These are phyloP conservation scores for Blastobasis lacticolella DNA, from an alignment of 2,888 invertebrate species.

Conservation along the genomic window DNA sequence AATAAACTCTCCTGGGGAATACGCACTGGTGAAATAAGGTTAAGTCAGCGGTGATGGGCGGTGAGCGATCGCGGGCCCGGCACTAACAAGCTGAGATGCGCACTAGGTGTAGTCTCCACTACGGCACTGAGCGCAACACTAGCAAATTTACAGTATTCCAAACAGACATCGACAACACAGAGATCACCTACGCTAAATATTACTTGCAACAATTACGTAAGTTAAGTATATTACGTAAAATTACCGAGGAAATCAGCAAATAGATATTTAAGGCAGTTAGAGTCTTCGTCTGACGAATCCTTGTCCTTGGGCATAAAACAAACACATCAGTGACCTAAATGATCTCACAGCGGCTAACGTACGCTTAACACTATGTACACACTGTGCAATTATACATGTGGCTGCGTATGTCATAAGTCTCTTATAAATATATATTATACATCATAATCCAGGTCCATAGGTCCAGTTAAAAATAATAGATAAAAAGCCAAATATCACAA, in stretches of 20 bases:
- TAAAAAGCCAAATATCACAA: constrained; percentile 70
- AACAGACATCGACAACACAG: constrained; percentile 59
- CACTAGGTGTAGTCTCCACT: constrained; percentile 26
- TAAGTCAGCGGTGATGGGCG: constrained; percentile 16
- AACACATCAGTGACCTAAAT: constrained; percentile 37
- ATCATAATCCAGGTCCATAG: constrained; percentile 14
- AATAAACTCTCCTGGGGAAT: constrained; percentile 58
- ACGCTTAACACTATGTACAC: constrained; percentile 9
- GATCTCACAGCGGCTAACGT: too few species aligned
- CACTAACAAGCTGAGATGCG: constrained; percentile 30
- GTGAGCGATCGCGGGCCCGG: constrained; percentile 6
- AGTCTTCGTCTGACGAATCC: constrained; percentile 70
- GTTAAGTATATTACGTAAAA: constrained; percentile 23
- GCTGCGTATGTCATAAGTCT: constrained; percentile 14
- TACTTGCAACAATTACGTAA: constrained; percentile 31
- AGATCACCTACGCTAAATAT: constrained; percentile 46
- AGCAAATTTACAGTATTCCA: constrained; percentile 37
- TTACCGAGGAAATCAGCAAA: constrained; percentile 81
- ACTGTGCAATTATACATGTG: constrained; percentile 33
- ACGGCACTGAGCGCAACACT: constrained; percentile 33
- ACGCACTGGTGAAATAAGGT: constrained; percentile 24
- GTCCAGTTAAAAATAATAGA: constrained; percentile 42
- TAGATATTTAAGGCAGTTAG: constrained; percentile 82
- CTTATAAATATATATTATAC: constrained; percentile 16
- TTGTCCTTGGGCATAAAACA: constrained; percentile 60